Base-by-base conservation (phyloP, 2,113 vertebrate species). In the Monopterus albus region DNA sequence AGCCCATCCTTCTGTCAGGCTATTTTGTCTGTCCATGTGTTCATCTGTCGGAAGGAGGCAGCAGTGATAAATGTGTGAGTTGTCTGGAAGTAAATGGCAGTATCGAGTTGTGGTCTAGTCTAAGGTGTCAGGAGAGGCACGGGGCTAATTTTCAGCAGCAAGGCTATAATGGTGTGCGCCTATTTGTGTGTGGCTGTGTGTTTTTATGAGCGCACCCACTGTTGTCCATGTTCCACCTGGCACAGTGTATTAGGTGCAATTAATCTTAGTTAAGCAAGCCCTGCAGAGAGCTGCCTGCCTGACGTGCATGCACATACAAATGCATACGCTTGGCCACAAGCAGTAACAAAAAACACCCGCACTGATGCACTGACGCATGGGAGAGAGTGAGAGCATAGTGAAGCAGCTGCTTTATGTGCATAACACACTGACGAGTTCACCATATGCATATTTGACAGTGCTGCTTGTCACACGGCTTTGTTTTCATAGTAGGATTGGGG, bases 211-310 rank as follows among this genome's bases (percentile, higher is more conserved):
- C 25, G 28, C 26, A 73, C 70, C 76, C 66, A 63, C 64, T 43
- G 47, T 17, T 13, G 56, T 66, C 79, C 75, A 56, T 85, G 88
- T 89, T 89, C 88, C 90, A 90, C 88, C 88, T 91, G 90, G 90
- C 86, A 87, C 87, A 86, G 81, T 86, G 87, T 83, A 87, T 90
- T 84, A 84, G 88, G 76, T 83, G 87, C 85, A 90, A 91, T 90
- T 91, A 89, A 90, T 91, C 87, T 90, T 87, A 79, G 87, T 91
- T 91, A 89, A 87, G 86, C 78, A 64, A 89, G 83, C 59, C 81
- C 85, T 64, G 78, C 35, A 14, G 83, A 78, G 78, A 74, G 73
- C 56, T 72, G 75, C 75, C 79, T 82, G 33, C 49, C 39, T 49
- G 20, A 61, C 36, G 26, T 33, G 55, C 75, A 39, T 3, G 58